A percentile compares a stretch with the other conserved stretches of the same genome.
Conservation (phyloP, 2,113 vertebrate species). For the Lepisosteus oculatus region DNA sequence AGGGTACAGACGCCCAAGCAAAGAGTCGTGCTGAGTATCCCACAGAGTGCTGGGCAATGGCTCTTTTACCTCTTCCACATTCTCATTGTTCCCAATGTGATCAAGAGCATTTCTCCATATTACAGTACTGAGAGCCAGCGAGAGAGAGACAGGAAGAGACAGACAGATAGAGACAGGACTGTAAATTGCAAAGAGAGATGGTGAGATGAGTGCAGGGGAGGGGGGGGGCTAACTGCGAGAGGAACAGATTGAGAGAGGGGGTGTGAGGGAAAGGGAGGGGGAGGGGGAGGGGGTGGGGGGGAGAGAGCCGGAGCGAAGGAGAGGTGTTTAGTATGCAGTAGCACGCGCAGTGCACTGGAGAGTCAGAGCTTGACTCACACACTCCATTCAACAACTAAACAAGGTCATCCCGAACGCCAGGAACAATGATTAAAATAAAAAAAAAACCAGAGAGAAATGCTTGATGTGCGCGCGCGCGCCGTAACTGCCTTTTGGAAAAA, state of each 20-base stretch:
- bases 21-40: too few relatives aligned
- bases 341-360: neutral
- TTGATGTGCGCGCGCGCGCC: too few relatives aligned
- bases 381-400: constrained; percentile 4
- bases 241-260: neutral
- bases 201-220: neutral
- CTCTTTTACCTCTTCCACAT: too few relatives aligned
- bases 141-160: neutral
- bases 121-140: too few relatives aligned
- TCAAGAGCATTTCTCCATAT: too few relatives aligned
- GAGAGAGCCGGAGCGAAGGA: neutral
- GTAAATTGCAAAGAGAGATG: neutral
- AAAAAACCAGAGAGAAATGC: too few relatives aligned
- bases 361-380: neutral
- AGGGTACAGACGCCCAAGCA: too few relatives aligned
- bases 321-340: constrained; percentile 1
- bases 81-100: too few relatives aligned
- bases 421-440: neutral
- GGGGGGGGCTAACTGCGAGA: neutral
- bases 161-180: neutral
- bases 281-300: neutral
- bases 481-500: too few relatives aligned
- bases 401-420: constrained; percentile 1
- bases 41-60: too few relatives aligned
- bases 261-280: neutral